phyloP scores from a whole-genome alignment of 2,888 invertebrate genomes.

The Syritta pipiens region DNA sequence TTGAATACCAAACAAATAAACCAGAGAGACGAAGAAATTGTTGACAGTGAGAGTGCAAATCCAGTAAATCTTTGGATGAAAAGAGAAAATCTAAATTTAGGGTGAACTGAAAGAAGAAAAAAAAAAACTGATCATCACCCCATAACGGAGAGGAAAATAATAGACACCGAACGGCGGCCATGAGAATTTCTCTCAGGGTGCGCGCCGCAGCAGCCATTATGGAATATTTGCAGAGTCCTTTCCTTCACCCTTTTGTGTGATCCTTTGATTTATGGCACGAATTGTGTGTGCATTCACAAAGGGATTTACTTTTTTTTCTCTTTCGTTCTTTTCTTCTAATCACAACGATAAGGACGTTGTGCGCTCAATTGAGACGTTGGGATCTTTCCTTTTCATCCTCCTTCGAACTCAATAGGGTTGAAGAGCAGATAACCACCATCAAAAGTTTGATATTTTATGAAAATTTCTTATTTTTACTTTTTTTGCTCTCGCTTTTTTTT shows the following conservation, averaged over 20 bases:
- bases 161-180: conserved; percentile 49
- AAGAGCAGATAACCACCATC: conserved; percentile 18
- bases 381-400: conserved; percentile 6
- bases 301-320: conserved; percentile 16
- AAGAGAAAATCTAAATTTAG: conserved; percentile 20
- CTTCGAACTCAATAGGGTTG: conserved; percentile 39
- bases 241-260: conserved; percentile 64
- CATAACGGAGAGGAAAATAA: conserved; percentile 42
- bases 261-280: conserved; percentile 62
- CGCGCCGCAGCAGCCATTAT: conserved; percentile 60
- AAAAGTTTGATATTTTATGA: background rate
- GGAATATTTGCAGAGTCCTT: conserved; percentile 64
- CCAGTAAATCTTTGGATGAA: conserved; percentile 58
- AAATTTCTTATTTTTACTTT: conserved; percentile 4
- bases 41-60: conserved; percentile 58
- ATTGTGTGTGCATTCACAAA: conserved; percentile 58
- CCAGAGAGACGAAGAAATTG: conserved; percentile 24
- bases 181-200: conserved; percentile 48
- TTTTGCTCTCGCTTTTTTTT: too few species aligned
- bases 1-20: conserved; percentile 52
- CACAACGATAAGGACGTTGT: conserved; percentile 7
- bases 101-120: conserved; percentile 31
- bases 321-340: conserved; percentile 7
- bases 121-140: conserved; percentile 47
- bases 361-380: conserved; percentile 53